Percentiles rank a stretch among this genome's conserved stretches.
Conservation (phyloP, 2,113 vertebrate species). For the Plestiodon gilberti region DNA sequence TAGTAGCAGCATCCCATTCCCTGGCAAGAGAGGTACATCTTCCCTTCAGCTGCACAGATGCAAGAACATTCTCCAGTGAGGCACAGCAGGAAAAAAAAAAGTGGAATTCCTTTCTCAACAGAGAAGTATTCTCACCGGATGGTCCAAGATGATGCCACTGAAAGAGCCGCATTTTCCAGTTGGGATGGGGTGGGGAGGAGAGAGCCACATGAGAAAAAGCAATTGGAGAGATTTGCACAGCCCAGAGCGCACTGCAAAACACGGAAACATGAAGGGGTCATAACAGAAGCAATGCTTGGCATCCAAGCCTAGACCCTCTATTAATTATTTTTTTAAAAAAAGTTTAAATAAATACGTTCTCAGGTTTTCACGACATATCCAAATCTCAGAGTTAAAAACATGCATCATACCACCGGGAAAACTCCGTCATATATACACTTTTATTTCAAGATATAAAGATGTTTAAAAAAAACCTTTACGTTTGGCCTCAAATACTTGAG, state of each 20-base stretch:
- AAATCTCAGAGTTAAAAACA: too few species aligned
- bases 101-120: constrained; percentile 47
- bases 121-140: not conserved
- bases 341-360: constrained; percentile 1
- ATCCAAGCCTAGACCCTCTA: constrained; percentile 30
- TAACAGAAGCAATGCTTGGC: not conserved
- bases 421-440: too few species aligned
- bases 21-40: constrained; percentile 64
- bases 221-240: constrained; percentile 1
- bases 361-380: too few species aligned
- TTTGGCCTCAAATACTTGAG: too few species aligned
- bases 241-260: constrained; percentile 10
- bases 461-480: too few species aligned
- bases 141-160: constrained; percentile 56
- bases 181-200: constrained; percentile 18
- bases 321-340: not conserved
- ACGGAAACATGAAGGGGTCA: constrained; percentile 45
- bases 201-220: constrained; percentile 25
- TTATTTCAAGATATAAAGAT: too few species aligned
- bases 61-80: constrained; percentile 58
- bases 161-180: constrained; percentile 42
- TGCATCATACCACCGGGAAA: too few species aligned
- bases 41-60: constrained; percentile 67
- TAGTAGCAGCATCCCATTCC: constrained; percentile 57
- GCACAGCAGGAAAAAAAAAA: constrained; percentile 55